phyloP scores from a whole-genome alignment of 1,140 invertebrate genomes.

The Rhagoletis pomonella region DNA sequence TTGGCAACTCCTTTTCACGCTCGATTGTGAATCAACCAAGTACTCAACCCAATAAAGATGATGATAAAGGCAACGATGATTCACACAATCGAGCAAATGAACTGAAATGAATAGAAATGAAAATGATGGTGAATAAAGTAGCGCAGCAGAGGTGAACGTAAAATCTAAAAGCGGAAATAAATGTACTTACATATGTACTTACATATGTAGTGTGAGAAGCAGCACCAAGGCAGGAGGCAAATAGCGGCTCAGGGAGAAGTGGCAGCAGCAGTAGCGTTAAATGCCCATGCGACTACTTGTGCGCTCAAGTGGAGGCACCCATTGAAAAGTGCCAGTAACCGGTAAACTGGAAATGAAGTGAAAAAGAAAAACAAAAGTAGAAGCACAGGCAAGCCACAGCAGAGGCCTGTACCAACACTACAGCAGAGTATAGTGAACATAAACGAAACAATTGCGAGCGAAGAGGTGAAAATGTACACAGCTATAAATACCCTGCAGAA shows the following conservation, averaged over 20 bases:
- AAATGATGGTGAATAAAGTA: background rate
- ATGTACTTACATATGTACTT: background rate
- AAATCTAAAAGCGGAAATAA: conserved; percentile 4
- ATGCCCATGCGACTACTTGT: conserved; percentile 15
- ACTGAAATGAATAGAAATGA: conserved; percentile 68
- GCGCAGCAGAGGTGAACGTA: background rate
- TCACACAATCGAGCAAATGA: conserved; percentile 72
- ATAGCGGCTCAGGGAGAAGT: background rate
- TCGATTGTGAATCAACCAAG: background rate
- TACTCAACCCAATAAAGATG: conserved; percentile 45
- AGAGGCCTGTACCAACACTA: no score
- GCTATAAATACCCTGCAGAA: background rate
- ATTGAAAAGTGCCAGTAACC: conserved; percentile 42
- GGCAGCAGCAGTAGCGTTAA: background rate
- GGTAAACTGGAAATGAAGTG: conserved; percentile 49
- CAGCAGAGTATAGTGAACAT: background rate
- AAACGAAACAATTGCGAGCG: conserved; percentile 26
- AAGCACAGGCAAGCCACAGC: background rate
- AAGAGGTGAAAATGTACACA: background rate
- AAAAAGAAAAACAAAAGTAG: conserved; percentile 17
- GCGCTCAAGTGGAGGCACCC: conserved; percentile 39
- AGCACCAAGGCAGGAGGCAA: background rate
- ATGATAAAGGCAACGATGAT: conserved; percentile 62
- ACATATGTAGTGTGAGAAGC: background rate
- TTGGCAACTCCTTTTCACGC: background rate